These are phyloP conservation scores for Gadopsis bispinosus DNA, from an alignment of 2,797 vertebrate genomes.

Conservation along the genomic window DNA sequence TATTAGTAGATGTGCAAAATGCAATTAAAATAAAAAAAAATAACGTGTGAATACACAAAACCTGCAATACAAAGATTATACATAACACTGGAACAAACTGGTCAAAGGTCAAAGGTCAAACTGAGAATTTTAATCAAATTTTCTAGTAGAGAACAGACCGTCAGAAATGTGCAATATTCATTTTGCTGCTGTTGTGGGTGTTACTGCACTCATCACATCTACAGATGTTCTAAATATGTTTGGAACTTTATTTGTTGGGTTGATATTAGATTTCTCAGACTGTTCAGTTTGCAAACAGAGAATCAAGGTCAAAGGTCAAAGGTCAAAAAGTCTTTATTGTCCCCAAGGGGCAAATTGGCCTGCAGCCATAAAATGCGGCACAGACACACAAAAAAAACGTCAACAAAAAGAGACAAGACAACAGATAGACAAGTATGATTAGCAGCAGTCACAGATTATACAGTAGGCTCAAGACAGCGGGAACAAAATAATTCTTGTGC, in stretches of 20 bases:
- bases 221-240: slow-evolving; percentile 55
- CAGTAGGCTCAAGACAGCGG: no score
- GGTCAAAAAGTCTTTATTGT: no score
- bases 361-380: no score
- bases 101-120: no score
- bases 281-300: slow-evolving; percentile 37
- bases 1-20: slow-evolving; percentile 7
- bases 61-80: neutral
- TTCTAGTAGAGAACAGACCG: slow-evolving; percentile 3
- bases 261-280: slow-evolving; percentile 37
- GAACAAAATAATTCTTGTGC: no score
- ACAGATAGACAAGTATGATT: no score
- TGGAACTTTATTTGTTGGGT: slow-evolving; percentile 55
- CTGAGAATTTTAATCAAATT: neutral
- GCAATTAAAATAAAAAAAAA: neutral
- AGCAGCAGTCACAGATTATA: no score
- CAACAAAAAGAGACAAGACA: no score
- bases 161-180: slow-evolving; percentile 44
- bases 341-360: no score
- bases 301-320: neutral
- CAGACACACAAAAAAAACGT: no score
- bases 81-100: no score
- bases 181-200: slow-evolving; percentile 42
- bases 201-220: slow-evolving; percentile 39
- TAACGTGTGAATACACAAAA: slow-evolving; percentile 1